phyloP scores from a whole-genome alignment of 2,888 invertebrate genomes.

The Drosophila subsilvestris region DNA sequence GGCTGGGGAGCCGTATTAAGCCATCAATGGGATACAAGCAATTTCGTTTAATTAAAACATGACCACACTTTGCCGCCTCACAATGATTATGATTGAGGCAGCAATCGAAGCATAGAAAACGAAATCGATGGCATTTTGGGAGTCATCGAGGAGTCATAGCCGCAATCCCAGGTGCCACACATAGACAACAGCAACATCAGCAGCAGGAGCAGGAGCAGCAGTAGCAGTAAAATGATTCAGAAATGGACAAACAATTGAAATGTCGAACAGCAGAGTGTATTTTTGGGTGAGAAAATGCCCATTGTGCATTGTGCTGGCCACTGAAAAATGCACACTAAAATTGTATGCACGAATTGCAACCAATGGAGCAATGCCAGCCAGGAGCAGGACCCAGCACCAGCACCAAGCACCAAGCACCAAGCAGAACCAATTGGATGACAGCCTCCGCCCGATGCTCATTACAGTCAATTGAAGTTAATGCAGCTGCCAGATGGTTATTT shows the following conservation, averaged over 20 bases:
- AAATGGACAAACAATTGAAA: conserved; percentile 55
- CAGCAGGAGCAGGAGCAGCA: too few relatives aligned
- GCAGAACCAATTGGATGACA: conserved; percentile 49
- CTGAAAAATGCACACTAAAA: conserved; percentile 58
- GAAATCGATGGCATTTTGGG: background rate
- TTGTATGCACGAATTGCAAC: conserved; percentile 59
- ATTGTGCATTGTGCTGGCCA: conserved; percentile 27
- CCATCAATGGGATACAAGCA: conserved; percentile 74
- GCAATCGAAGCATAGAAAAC: conserved; percentile 3
- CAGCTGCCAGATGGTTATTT: conserved; percentile 58
- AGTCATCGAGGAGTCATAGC: too few relatives aligned
- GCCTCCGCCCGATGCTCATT: conserved; percentile 63
- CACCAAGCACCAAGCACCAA: conserved; percentile 14
- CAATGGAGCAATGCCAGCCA: conserved; percentile 55
- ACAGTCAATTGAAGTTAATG: conserved; percentile 71
- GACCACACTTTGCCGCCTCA: conserved; percentile 59
- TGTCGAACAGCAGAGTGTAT: background rate
- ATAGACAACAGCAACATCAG: too few relatives aligned
- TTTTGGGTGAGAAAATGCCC: conserved; percentile 35
- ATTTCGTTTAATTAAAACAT: conserved; percentile 78
- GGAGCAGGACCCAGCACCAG: background rate
- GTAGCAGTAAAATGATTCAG: background rate
- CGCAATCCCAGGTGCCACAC: too few relatives aligned
- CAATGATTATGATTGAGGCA: conserved; percentile 30
- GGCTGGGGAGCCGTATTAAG: conserved; percentile 55